Evolutionary conservation across 2,797 vertebrate species (phyloP).

Genomic region (Poecilia picta): DNA sequence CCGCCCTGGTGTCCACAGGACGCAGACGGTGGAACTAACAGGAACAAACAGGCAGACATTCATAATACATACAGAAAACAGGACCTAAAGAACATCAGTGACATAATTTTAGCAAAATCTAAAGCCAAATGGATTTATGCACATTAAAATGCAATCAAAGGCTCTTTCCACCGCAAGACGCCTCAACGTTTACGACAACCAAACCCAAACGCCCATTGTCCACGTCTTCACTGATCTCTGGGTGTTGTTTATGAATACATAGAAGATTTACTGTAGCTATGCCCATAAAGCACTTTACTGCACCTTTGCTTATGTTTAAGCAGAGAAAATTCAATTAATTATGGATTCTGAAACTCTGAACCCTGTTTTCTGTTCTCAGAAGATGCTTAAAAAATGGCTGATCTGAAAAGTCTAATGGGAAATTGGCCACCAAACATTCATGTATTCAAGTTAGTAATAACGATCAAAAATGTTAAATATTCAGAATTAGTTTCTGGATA

Average conservation of each 20-base stretch:
- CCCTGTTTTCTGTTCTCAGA: neutral
- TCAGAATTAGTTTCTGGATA: neutral
- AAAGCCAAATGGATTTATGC: neutral
- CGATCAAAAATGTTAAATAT: neutral
- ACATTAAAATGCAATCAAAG: no score
- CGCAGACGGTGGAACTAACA: neutral
- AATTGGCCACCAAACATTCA: neutral
- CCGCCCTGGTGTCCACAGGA: neutral
- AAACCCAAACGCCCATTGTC: neutral
- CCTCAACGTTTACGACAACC: neutral
- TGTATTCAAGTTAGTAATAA: neutral
- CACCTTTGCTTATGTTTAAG: conserved; percentile 5
- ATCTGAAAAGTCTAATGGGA: neutral
- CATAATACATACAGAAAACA: neutral
- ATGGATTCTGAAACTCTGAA: neutral
- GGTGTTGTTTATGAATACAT: neutral
- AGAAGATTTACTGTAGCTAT: conserved; percentile 6
- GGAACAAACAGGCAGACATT: neutral
- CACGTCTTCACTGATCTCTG: conserved; percentile 15
- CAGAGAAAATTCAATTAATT: conserved; percentile 20
- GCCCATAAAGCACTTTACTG: neutral
- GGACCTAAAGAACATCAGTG: neutral
- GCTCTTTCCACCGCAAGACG: neutral
- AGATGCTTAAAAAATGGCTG: conserved; percentile 1
- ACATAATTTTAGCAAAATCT: no score